Base-by-base conservation (phyloP, 2,888 invertebrate species). In the Caenorhabditis angaria region DNA sequence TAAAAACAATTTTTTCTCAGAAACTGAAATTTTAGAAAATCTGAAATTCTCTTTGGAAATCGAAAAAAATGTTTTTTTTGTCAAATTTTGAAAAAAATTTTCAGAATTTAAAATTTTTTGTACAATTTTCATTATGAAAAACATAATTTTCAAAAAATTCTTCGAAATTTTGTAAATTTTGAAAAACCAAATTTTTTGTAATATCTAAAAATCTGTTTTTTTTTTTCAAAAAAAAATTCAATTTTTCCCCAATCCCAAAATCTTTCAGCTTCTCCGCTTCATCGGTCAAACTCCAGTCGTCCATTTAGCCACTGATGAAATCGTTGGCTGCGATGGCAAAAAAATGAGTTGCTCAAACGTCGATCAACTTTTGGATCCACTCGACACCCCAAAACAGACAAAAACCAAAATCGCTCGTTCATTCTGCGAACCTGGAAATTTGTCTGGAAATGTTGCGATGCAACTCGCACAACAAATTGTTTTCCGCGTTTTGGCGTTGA, bases 401-500 rank as follows among this genome's bases (percentile, higher is more conserved):
- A 84, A 83, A 54, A 82, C 74, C 1, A 85, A 85, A 59, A 78
- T 82, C n/a, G 76, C 71, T 1, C 66, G 75, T 62, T 73, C n/a
- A 18, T 86, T 86, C 77, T 86, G 86, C 58, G 86, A 87, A 60
- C 85, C 86, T 0, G 80, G 72, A 32, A 87, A 87, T 59, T 54
- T 86, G 24, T 55, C 72, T 2, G 80, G 74, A 14, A 86, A 86
- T 61, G 78, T 87, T 12, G 81, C 85, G 0, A 74, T 86, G 68
- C 60, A 78, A n/a, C 57, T 84, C n/a, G 81, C 82, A 14, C 56
- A 78, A 41, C 55, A 60, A 12, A 55, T 86, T 18, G 74, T 84
- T 12, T 85, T 87, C 75, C 84, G 82, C 6, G 58, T 83, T 22
- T 51, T 77, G 4, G 27, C 47, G 41, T 18, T 41, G 14, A 22